Conservation (phyloP, 2,113 vertebrate genomes). For the Planiliza haematocheilus region DNA sequence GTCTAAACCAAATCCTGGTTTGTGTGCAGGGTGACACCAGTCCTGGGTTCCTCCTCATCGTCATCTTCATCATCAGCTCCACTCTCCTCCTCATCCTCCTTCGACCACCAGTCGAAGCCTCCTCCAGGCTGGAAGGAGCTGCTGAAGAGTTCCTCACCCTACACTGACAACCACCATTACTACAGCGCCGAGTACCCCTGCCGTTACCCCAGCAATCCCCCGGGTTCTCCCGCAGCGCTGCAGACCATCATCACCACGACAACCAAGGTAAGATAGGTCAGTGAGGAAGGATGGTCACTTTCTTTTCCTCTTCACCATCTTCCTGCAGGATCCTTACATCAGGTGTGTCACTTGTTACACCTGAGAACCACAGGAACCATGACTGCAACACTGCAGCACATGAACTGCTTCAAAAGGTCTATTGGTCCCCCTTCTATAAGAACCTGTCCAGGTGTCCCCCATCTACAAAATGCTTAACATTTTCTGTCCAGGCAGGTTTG, state of each 20-base stretch:
- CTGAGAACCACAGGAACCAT: too few species aligned
- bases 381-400: too few species aligned
- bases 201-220: conserved; percentile 81
- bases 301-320: too few species aligned
- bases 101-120: conserved; percentile 83
- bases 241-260: conserved; percentile 97
- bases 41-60: conserved; percentile 68
- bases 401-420: too few species aligned
- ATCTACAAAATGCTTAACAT: too few species aligned
- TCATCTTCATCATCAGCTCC: conserved; percentile 75
- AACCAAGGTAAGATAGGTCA: conserved; percentile 90
- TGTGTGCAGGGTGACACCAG: conserved; percentile 73
- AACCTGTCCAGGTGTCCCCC: too few species aligned
- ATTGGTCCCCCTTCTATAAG: too few species aligned
- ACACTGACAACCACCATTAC: conserved; percentile 83
- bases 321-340: too few species aligned
- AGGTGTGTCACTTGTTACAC: too few species aligned
- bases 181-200: conserved; percentile 87
- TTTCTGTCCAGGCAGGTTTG: too few species aligned
- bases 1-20: conserved; percentile 8
- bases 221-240: conserved; percentile 82
- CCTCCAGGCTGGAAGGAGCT: conserved; percentile 86
- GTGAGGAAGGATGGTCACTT: too few species aligned
- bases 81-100: conserved; percentile 71
- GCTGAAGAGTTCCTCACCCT: conserved; percentile 79